phyloP scores from a whole-genome alignment of 2,888 invertebrate species.

The Plebejus anna region DNA sequence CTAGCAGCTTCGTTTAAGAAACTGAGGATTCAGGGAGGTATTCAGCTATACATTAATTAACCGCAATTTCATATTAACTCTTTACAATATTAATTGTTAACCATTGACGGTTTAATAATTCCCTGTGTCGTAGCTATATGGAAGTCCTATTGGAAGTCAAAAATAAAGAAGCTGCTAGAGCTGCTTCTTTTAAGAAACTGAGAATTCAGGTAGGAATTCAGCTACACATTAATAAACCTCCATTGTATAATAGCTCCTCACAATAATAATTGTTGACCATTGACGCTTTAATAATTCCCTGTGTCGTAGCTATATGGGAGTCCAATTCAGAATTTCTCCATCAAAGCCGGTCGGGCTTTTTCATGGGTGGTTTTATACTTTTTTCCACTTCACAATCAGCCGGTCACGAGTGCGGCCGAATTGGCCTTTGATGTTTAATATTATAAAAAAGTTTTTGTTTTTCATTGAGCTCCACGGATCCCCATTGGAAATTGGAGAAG shows the following conservation, averaged over 20 bases:
- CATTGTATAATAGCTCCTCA: too few species aligned
- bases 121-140: slow-evolving; percentile 6
- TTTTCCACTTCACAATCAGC: slow-evolving; percentile 25
- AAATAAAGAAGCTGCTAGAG: too few species aligned
- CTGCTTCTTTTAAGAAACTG: too few species aligned
- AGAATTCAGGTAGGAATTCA: too few species aligned
- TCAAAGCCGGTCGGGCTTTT: slow-evolving; percentile 22
- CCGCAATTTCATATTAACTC: too few species aligned
- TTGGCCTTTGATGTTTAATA: slow-evolving; percentile 25
- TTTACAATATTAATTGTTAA: neutral
- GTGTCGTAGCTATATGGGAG: slow-evolving; percentile 2
- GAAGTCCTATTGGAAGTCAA: neutral
- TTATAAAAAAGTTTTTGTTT: slow-evolving; percentile 28
- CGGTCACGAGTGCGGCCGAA: slow-evolving; percentile 20
- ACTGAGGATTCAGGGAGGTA: too few species aligned
- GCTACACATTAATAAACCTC: too few species aligned
- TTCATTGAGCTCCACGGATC: slow-evolving; percentile 6
- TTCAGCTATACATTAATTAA: too few species aligned
- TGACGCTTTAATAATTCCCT: neutral
- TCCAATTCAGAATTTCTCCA: slow-evolving; percentile 17
- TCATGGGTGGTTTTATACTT: slow-evolving; percentile 21
- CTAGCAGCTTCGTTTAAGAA: too few species aligned
- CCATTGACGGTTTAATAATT: neutral
- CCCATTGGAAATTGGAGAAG: slow-evolving; percentile 11
- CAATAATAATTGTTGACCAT: neutral